Evolutionary conservation across 2,888 invertebrate genomes (phyloP), one percentile per base, ranked within the genome.

Genomic region (Zonitis immaculata): DNA sequence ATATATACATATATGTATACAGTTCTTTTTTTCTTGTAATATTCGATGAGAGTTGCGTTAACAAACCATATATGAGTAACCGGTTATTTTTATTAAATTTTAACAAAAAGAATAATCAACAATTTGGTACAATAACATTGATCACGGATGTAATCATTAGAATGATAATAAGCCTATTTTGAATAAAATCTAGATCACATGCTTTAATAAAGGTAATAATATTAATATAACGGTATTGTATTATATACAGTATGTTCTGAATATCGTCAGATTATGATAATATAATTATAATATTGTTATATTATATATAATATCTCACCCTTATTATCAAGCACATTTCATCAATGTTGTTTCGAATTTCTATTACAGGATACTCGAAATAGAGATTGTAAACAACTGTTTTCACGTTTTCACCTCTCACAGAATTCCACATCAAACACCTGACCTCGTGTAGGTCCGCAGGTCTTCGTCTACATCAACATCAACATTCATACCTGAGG

Each of bases 351-450:
- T 65, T 61, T 65, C n/a, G 59, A 64, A 64, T 50, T 57, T 18
- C 51, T 57, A 58, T 59, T 62, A 62, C 58, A 55, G 62, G 61
- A 55, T 59, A 62, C 70, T 68, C 67, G 65, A 61, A 63, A n/a
- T 67, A 66, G 67, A 66, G 69, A 72, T 71, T 68, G 70, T 71
- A 72, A 73, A 73, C 72, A 73, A 72, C 72, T 73, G 72, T 71
- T 69, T 69, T 69, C 67, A 68, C 69, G 65, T 65, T 63, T 62
- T 61, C 65, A 65, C 66, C 66, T 66, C 69, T 72, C 67, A 72
- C 67, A 65, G 67, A 71, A 68, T 70, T 71, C 71, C 71, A 73
- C 71, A 72, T 69, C 68, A 67, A 66, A 68, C 66, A 69, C 66
- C 64, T 72, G 73, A 73, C 73, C 72, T 72, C 74, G 73, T 69